Conservation (phyloP, 2,113 vertebrate genomes). For the Engystomops pustulosus region DNA sequence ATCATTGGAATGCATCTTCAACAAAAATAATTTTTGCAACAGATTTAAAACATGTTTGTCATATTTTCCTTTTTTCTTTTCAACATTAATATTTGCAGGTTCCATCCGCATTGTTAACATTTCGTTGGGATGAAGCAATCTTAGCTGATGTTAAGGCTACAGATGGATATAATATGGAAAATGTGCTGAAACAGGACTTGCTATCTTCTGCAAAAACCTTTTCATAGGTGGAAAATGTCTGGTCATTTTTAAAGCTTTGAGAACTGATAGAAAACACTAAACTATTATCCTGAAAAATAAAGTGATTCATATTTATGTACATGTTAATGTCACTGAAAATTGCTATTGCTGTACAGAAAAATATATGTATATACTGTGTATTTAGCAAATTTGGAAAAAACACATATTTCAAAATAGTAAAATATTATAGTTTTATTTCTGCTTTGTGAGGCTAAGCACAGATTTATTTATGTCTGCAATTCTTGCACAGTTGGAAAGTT, state of each 20-base stretch:
- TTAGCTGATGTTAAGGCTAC: slow-evolving; percentile 83
- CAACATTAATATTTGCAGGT: slow-evolving; percentile 72
- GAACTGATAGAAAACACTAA: too few species aligned
- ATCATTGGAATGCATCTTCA: too few species aligned
- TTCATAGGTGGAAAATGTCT: slow-evolving; percentile 68
- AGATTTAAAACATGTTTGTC: background rate
- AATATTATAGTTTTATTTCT: too few species aligned
- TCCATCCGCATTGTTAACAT: slow-evolving; percentile 87
- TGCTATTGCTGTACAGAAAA: background rate
- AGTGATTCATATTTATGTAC: background rate
- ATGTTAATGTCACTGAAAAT: background rate
- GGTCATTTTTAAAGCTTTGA: too few species aligned
- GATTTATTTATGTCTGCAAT: too few species aligned
- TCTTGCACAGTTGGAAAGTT: too few species aligned
- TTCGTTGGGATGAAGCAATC: slow-evolving; percentile 83
- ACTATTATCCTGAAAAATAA: background rate
- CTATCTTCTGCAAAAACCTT: slow-evolving; percentile 75
- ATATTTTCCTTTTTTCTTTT: background rate
- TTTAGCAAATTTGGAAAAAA: background rate
- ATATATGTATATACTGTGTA: slow-evolving; percentile 4
- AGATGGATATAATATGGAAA: slow-evolving; percentile 64
- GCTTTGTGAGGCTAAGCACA: too few species aligned
- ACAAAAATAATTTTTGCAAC: too few species aligned
- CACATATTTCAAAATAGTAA: too few species aligned
- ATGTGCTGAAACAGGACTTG: slow-evolving; percentile 78